phyloP scores from a whole-genome alignment of 2,888 invertebrate genomes.

The Xestia c-nigrum region DNA sequence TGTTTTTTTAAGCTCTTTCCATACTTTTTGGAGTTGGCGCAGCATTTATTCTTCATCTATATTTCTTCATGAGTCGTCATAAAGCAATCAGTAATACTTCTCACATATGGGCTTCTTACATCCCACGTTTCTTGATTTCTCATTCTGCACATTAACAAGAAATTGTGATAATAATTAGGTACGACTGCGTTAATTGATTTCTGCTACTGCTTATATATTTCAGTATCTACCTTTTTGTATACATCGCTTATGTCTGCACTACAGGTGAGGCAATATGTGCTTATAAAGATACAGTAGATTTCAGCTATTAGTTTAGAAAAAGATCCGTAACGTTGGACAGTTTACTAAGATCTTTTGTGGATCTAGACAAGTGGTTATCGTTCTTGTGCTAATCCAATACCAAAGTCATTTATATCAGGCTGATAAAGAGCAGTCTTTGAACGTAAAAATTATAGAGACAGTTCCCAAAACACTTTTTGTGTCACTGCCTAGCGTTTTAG shows the following conservation, averaged over 20 bases:
- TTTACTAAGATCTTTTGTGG: background rate
- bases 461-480: background rate
- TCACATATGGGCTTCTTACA: background rate
- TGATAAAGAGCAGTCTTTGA: background rate
- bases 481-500: background rate
- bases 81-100: too few relatives aligned
- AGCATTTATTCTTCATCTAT: background rate
- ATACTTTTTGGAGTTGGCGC: background rate
- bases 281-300: background rate
- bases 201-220: background rate
- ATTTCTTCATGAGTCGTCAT: background rate
- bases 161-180: background rate
- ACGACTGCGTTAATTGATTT: background rate
- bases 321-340: background rate
- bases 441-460: background rate
- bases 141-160: background rate
- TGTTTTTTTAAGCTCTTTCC: background rate
- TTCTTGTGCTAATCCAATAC: background rate
- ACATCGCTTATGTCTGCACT: too few relatives aligned
- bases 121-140: background rate
- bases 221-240: background rate
- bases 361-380: background rate
- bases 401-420: background rate
- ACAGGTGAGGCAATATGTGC: background rate
- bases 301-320: background rate